Evolutionary conservation across 2,113 vertebrate genomes (phyloP).

Genomic region (Geococcyx californianus): DNA sequence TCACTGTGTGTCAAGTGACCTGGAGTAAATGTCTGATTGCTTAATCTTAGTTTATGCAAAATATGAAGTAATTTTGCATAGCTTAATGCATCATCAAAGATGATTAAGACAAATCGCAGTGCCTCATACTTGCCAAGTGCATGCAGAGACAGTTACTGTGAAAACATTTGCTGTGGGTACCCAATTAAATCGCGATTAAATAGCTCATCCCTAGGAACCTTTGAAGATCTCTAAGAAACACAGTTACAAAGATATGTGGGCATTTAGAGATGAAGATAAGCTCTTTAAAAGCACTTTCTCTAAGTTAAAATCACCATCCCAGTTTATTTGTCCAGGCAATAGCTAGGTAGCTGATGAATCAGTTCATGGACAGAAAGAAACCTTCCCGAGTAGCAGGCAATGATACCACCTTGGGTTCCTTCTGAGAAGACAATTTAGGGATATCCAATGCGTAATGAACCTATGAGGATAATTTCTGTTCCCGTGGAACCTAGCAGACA

Average conservation of each 20-base stretch:
- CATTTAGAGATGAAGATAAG: not conserved
- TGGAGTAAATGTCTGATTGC: constrained; percentile 10
- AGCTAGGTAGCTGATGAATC: not conserved
- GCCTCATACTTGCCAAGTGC: not conserved
- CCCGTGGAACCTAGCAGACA: not conserved
- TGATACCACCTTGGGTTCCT: not conserved
- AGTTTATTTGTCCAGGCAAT: not conserved
- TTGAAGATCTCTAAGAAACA: not conserved
- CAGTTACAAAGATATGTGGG: not conserved
- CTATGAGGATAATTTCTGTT: not conserved
- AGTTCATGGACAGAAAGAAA: not conserved
- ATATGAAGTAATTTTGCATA: constrained; percentile 40
- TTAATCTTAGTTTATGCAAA: constrained; percentile 61
- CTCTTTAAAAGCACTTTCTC: not conserved
- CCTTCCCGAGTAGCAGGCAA: not conserved
- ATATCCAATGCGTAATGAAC: not conserved
- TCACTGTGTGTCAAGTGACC: not conserved
- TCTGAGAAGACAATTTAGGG: not conserved
- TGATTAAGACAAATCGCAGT: constrained; percentile 27
- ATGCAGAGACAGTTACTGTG: not conserved
- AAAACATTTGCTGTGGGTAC: not conserved
- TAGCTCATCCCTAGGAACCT: not conserved
- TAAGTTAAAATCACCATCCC: not conserved
- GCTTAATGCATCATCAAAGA: constrained; percentile 44
- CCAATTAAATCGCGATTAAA: constrained; percentile 10